Conservation (phyloP, 1,140 invertebrate genomes). For the Conopomorpha cramerella region DNA sequence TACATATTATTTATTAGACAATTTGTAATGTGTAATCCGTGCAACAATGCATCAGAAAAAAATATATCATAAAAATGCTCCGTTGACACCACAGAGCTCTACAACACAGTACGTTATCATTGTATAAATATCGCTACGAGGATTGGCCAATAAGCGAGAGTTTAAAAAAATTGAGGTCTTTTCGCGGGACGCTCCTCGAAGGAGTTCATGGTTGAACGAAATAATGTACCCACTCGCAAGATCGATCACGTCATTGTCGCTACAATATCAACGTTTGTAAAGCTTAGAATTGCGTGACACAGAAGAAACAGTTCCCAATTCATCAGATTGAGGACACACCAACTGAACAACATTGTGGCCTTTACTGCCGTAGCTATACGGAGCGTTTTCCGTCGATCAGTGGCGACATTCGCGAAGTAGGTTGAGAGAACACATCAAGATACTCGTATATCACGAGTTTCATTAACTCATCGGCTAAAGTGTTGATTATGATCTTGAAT, state of each 20-base stretch:
- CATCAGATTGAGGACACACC: slow-evolving; percentile 40
- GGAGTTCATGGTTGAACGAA: slow-evolving; percentile 57
- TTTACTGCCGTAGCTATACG: slow-evolving; percentile 26
- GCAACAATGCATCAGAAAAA: too few relatives aligned
- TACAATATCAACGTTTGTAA: too few relatives aligned
- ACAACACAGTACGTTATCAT: too few relatives aligned
- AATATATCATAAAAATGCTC: too few relatives aligned
- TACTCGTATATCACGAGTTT: slow-evolving; percentile 50
- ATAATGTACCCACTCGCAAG: too few relatives aligned
- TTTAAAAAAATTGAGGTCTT: slow-evolving; percentile 59
- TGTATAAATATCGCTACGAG: too few relatives aligned
- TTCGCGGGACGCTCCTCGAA: slow-evolving; percentile 53
- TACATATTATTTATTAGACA: too few relatives aligned
- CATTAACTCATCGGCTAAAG: slow-evolving; percentile 30
- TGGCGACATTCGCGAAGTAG: slow-evolving; percentile 45
- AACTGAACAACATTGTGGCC: slow-evolving; percentile 29
- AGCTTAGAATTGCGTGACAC: slow-evolving; percentile 24
- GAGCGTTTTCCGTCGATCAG: slow-evolving; percentile 24
- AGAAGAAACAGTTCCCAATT: slow-evolving; percentile 37
- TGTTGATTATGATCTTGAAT: slow-evolving; percentile 16
- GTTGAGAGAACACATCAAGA: slow-evolving; percentile 47
- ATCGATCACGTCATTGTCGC: too few relatives aligned
- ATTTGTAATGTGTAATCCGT: too few relatives aligned
- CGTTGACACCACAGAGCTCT: too few relatives aligned
- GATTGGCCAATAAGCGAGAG: slow-evolving; percentile 57